Base-by-base conservation (phyloP, 2,113 vertebrate species). In the Motacilla alba region DNA sequence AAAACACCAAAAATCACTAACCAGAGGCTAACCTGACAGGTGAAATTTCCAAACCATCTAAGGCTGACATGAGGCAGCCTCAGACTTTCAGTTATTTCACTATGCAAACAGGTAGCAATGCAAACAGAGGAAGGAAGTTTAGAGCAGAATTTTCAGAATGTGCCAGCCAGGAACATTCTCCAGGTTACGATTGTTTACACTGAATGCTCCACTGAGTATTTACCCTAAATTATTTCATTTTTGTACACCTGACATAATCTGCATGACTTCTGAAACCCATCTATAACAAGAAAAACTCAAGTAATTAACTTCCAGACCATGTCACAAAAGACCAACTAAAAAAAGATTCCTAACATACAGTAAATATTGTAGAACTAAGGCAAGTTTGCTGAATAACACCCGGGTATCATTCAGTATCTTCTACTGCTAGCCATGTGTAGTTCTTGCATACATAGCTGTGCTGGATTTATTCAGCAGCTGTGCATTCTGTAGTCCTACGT, bases 391-490 rank as follows among this genome's bases (percentile, higher is more conserved):
- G 23, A 90, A 27, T 63, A 90, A 73, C 50, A 84, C 62, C 13
- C 23, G 62, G 35, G 17, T 72, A 55, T 79, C 74, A 88, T 81
- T 97, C 91, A 91, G 90, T 89, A 95, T 63, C 81, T 80, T 93
- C 41, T 79, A 75, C 59, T 75, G 76, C 55, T 78, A 70, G 83
- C 41, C 72, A 76, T 60, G 41, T 90, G 84, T 89, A 93, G 77
- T 58, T 89, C 67, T 76, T 79, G 56, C 75, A 83, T 86, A 69
- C 67, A 72, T 74, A 83, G 63, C 84, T 87, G 64, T 52, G 44
- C 15, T 74, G 68, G 2, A 81, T 95, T 90, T 88, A 87, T 68
- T 86, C 67, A 91, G 81, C 90, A 94, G 47, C 82, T 95, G 66
- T 83, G 35, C 47, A 74, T 87, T 93, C 77, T 49, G 79, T 52